Evolutionary conservation across 2,888 invertebrate genomes (phyloP).

Genomic region (Euzetes globulus): DNA sequence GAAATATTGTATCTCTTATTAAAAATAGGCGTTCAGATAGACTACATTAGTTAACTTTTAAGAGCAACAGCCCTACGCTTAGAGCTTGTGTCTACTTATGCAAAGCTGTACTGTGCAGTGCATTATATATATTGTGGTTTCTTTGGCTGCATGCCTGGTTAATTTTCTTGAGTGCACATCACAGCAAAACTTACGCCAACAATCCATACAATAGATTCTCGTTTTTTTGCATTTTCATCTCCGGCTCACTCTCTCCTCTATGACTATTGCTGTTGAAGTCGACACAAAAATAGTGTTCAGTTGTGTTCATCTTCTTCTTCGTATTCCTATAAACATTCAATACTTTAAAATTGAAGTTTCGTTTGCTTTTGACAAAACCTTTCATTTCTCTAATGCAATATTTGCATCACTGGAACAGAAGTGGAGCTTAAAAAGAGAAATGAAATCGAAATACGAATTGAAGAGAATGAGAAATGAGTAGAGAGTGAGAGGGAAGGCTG

Average conservation of each 20-base stretch:
- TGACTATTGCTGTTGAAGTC: no score
- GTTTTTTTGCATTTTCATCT: background rate
- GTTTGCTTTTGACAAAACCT: conserved; percentile 6
- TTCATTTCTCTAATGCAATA: background rate
- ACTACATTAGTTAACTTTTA: conserved; percentile 6
- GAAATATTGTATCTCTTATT: conserved; percentile 14
- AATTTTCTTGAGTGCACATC: conserved; percentile 26
- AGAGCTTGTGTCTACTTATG: background rate
- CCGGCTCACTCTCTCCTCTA: background rate
- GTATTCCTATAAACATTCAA: conserved; percentile 24
- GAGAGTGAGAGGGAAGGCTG: background rate
- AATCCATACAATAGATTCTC: conserved; percentile 16
- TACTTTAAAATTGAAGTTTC: conserved; percentile 15
- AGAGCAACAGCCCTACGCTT: conserved; percentile 3
- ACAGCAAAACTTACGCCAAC: background rate
- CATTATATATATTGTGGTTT: conserved; percentile 23
- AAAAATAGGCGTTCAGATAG: background rate
- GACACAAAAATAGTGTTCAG: no score
- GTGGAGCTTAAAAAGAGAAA: background rate
- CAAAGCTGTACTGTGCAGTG: no score
- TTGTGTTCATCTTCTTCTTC: background rate
- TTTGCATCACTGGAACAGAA: conserved; percentile 25
- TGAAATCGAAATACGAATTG: background rate
- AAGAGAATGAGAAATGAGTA: background rate
- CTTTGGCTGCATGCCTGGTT: conserved; percentile 15